Percentiles rank a stretch among this genome's conserved stretches.
These are phyloP conservation scores for Chymomyza costata DNA, from an alignment of 1,140 invertebrate species.

Conservation along the genomic window DNA sequence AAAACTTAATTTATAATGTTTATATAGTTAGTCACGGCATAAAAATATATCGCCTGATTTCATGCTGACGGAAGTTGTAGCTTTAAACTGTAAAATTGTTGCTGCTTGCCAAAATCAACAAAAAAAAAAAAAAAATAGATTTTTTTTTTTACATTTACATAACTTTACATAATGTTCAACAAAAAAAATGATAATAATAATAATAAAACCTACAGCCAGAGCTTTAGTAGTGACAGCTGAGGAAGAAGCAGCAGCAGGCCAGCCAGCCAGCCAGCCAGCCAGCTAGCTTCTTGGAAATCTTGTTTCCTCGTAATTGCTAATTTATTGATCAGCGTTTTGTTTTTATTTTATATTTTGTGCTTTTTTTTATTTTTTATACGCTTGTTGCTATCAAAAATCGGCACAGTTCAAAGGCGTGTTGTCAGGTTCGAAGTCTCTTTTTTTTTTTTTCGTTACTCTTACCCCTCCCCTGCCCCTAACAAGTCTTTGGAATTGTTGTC, in stretches of 20 bases:
- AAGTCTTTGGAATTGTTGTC: slow-evolving; percentile 14
- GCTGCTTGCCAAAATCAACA: too few species aligned
- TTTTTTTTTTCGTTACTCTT: slow-evolving; percentile 34
- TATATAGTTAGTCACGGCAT: slow-evolving; percentile 33
- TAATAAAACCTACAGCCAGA: too few species aligned
- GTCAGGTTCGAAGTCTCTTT: slow-evolving; percentile 5
- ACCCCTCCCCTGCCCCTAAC: slow-evolving; percentile 41
- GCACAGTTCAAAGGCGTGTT: slow-evolving; percentile 28
- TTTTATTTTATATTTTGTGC: too few species aligned
- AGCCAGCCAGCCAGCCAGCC: too few species aligned
- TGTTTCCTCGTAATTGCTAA: slow-evolving; percentile 62
- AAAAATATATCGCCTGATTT: slow-evolving; percentile 35
- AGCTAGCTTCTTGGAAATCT: slow-evolving; percentile 35
- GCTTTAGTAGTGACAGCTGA: too few species aligned
- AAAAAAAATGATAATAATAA: too few species aligned
- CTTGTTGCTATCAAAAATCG: slow-evolving; percentile 34
- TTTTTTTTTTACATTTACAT: slow-evolving; percentile 30
- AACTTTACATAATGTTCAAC: slow-evolving; percentile 28
- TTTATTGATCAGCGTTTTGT: slow-evolving; percentile 45
- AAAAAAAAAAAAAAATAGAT: too few species aligned
- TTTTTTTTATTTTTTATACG: slow-evolving; percentile 47
- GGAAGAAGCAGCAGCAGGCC: too few species aligned
- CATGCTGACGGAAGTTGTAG: slow-evolving; percentile 24
- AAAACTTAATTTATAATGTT: too few species aligned
- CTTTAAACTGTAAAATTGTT: too few species aligned